phyloP scores from a whole-genome alignment of 2,888 invertebrate species.

The Xanthia togata region DNA sequence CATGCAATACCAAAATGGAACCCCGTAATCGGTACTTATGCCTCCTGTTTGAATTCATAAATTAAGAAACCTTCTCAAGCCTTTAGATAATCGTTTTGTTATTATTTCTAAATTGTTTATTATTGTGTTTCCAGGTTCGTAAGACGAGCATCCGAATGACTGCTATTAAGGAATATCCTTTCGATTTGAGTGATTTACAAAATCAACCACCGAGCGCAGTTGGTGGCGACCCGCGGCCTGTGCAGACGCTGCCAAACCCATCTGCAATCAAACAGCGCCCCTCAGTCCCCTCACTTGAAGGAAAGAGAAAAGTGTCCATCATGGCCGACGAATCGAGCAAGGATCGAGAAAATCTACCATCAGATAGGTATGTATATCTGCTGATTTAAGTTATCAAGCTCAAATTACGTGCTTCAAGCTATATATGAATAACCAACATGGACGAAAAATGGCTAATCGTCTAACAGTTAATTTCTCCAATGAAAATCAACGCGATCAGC shows the following conservation, averaged over 20 bases:
- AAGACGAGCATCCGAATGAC: constrained; percentile 89
- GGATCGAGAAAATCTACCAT: constrained; percentile 92
- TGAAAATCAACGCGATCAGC: no score
- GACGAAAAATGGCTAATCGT: background rate
- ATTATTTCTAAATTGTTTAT: background rate
- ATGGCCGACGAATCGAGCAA: constrained; percentile 90
- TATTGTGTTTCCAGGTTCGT: constrained; percentile 80
- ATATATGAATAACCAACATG: background rate
- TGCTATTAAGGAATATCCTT: constrained; percentile 89
- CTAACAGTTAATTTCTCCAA: no score
- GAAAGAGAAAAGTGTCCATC: constrained; percentile 92
- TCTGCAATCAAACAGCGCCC: constrained; percentile 45
- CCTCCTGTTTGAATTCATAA: background rate
- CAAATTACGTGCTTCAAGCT: no score
- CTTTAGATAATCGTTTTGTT: background rate
- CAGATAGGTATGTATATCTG: constrained; percentile 89
- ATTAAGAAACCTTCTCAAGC: background rate
- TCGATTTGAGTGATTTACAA: constrained; percentile 86
- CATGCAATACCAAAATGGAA: background rate
- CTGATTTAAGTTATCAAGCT: background rate
- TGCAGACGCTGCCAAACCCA: constrained; percentile 42
- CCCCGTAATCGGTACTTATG: background rate
- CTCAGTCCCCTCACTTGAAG: constrained; percentile 77
- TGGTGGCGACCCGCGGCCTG: constrained; percentile 66
- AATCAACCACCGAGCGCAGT: constrained; percentile 73